A percentile compares a stretch with the other conserved stretches of the same genome.
These are phyloP conservation scores for Malthinus seriepunctatus DNA, from an alignment of 2,888 invertebrate genomes.

Conservation along the genomic window DNA sequence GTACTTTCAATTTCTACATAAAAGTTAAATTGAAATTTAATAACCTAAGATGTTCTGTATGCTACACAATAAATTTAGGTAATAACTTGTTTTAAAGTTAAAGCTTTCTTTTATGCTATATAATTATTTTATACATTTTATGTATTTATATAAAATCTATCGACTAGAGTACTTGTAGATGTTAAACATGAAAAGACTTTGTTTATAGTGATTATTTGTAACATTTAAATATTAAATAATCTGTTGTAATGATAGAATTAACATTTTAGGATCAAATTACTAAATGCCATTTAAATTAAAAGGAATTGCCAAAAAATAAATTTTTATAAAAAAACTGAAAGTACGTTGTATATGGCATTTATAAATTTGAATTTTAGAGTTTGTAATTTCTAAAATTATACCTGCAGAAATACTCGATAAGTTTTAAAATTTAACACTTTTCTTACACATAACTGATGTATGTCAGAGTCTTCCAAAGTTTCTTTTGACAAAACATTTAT, in stretches of 20 bases:
- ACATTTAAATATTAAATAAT: slow-evolving; percentile 22
- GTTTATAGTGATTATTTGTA: slow-evolving; percentile 33
- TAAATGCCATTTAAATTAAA: not conserved
- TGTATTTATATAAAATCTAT: slow-evolving; percentile 22
- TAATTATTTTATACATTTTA: no score
- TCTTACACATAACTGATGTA: slow-evolving; percentile 8
- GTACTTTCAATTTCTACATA: no score
- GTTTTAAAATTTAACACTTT: slow-evolving; percentile 8
- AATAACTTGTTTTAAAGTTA: not conserved
- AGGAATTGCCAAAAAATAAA: no score
- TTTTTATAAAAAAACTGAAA: no score
- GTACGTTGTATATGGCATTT: not conserved
- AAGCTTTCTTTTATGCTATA: not conserved
- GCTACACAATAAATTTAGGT: no score
- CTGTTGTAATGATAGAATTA: slow-evolving; percentile 17
- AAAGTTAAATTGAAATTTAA: no score
- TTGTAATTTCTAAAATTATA: slow-evolving; percentile 22
- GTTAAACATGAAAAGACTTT: slow-evolving; percentile 34
- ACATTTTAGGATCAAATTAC: not conserved
- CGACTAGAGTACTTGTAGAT: slow-evolving; percentile 19
- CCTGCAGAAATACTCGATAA: slow-evolving; percentile 19
- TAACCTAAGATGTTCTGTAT: no score
- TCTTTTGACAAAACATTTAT: slow-evolving; percentile 3
- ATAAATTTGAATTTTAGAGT: slow-evolving; percentile 19
- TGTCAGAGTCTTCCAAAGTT: slow-evolving; percentile 21